Base-by-base conservation (phyloP, 1,140 invertebrate genomes). In the Zophobas morio region DNA sequence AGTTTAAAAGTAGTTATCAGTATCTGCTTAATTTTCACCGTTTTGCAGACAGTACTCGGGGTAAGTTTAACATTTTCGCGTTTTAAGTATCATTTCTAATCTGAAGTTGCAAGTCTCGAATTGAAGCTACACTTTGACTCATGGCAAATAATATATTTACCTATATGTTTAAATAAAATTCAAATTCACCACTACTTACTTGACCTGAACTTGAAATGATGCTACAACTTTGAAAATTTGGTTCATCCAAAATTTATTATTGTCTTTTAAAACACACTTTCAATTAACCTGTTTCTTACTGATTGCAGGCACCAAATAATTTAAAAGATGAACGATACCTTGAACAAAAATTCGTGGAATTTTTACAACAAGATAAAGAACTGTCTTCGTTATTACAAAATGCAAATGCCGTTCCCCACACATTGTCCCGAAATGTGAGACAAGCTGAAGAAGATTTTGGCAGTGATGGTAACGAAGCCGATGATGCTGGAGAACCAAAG, bases 361-460 rank as follows among this genome's bases (percentile, higher is more conserved):
- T 85, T 60, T 70, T 86, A 1, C 57, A 80, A 6, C 80, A 86
- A 70, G 83, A 85, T 76, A 80, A 81, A 76, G 74, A 85, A 70
- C 72, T 83, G 33, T 57, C 80, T 33, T 32, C 73, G 36, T 80
- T 80, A 33, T 57, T 84, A n/a, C 60, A 81, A 33, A 70, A 81
- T 42, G 36, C 20, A 20, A 51, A 70, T 54, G 51, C 47, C 8
- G 35, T 3, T 72, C 4, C 3, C 8, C 47, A 8, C 2, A 6
- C 70, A 35, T 74, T 34, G 32, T 34, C 39, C 33, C 1, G 71
- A 74, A 40, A 32, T 57, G 36, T 42, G 40, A 32, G 70, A 74
- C 53, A 78, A 47, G 40, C 42, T 54, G 60, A 74, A 37, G 36
- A 39, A 34, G 71, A 74, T 4, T 6, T 53, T 3, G 6, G 6